Percentiles rank a stretch among this genome's conserved stretches.
Conservation (phyloP, 2,797 vertebrate species). For the Periophthalmus magnuspinnatus region DNA sequence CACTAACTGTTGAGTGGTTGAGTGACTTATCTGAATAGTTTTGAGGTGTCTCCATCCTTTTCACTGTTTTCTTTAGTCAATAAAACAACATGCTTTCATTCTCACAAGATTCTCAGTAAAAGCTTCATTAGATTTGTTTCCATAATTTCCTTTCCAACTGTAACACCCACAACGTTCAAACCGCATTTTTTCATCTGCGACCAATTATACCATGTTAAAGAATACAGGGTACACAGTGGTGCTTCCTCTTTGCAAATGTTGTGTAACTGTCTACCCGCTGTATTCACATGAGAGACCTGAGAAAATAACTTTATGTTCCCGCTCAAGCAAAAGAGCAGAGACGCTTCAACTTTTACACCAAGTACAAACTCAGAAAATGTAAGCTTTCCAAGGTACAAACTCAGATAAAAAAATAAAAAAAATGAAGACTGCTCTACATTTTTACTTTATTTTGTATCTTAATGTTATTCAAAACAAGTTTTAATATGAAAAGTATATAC, state of each 20-base stretch:
- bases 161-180: conserved; percentile 34
- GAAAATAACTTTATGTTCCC: conserved; percentile 40
- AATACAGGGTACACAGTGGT: conserved; percentile 26
- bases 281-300: conserved; percentile 41
- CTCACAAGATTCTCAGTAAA: conserved; percentile 5
- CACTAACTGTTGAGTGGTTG: conserved; percentile 18
- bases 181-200: conserved; percentile 33
- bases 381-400: not conserved
- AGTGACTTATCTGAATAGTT: too few species aligned
- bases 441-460: too few species aligned
- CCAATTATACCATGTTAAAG: conserved; percentile 41
- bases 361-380: not conserved
- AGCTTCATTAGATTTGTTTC: conserved; percentile 11
- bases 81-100: conserved; percentile 1
- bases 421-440: too few species aligned
- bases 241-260: conserved; percentile 33
- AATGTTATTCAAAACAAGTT: not conserved
- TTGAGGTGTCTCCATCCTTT: conserved; percentile 30
- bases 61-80: conserved; percentile 6
- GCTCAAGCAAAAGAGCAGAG: conserved; percentile 17
- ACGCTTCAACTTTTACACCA: not conserved
- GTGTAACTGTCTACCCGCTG: conserved; percentile 37
- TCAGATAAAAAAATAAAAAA: not conserved
- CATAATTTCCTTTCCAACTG: not conserved
- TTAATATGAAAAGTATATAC: too few species aligned